Evolutionary conservation across 2,888 invertebrate species (phyloP).

Genomic region (Aethes cnicana): DNA sequence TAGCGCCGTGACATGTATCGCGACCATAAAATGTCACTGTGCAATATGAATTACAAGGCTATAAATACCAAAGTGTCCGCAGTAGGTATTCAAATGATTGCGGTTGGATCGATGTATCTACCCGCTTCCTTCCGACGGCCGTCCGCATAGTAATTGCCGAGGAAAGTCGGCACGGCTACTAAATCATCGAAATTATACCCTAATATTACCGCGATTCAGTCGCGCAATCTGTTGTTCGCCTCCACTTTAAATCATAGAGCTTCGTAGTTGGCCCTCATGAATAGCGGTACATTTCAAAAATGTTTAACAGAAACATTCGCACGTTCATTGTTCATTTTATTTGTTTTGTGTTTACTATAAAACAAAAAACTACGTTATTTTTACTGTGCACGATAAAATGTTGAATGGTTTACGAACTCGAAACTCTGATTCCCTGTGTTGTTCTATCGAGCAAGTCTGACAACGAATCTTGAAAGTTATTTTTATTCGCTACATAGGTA

Average conservation of each 20-base stretch:
- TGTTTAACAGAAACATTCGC: conserved; percentile 48
- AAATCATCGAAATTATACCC: conserved; percentile 81
- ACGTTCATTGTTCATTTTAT: conserved; percentile 34
- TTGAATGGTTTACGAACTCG: conserved; percentile 16
- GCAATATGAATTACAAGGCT: conserved; percentile 68
- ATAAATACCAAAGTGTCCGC: conserved; percentile 72
- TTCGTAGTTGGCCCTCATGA: conserved; percentile 53
- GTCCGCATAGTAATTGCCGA: conserved; percentile 75
- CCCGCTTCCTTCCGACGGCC: conserved; percentile 75
- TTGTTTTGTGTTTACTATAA: conserved; percentile 10
- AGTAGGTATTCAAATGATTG: conserved; percentile 77
- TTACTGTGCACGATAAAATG: conserved; percentile 13
- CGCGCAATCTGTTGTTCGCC: conserved; percentile 67
- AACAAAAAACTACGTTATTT: conserved; percentile 6
- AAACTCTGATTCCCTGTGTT: conserved; percentile 6
- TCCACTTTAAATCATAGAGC: conserved; percentile 62
- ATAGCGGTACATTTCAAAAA: conserved; percentile 62
- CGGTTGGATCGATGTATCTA: conserved; percentile 70
- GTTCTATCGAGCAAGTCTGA: conserved; percentile 10
- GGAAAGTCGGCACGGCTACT: conserved; percentile 63
- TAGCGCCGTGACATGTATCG: conserved; percentile 46
- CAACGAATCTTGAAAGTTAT: conserved; percentile 12
- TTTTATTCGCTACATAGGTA: conserved; percentile 10
- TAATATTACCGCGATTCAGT: conserved; percentile 68
- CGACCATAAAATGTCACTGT: conserved; percentile 71